Conservation (phyloP, 2,113 vertebrate genomes). For the Agelaius phoeniceus region DNA sequence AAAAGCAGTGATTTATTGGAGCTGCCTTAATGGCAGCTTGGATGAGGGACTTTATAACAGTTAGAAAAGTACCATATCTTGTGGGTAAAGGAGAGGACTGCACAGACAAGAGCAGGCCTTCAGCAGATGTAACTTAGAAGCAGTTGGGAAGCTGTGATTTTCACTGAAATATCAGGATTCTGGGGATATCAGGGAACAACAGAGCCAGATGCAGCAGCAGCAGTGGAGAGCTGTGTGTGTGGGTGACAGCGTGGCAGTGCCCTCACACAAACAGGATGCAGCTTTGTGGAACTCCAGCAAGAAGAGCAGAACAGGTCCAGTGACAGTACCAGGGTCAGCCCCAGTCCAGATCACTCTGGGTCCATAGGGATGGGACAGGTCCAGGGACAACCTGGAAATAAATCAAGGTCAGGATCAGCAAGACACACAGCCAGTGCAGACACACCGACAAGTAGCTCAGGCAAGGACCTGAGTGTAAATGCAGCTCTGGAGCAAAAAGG, state of each 20-base stretch:
- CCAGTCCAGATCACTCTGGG: not conserved
- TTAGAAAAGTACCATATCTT: not conserved
- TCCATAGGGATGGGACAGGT: not conserved
- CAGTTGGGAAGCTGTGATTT: not conserved
- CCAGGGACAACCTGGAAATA: not conserved
- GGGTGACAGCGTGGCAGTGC: not conserved
- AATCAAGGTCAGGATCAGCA: not conserved
- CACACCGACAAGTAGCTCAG: not conserved
- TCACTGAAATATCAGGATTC: no score
- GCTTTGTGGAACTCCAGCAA: not conserved
- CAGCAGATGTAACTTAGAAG: accelerated
- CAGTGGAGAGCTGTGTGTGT: accelerated
- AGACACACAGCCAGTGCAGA: not conserved
- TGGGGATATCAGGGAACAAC: not conserved
- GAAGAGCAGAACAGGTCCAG: not conserved
- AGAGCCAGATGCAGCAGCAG: no score
- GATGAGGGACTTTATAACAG: not conserved
- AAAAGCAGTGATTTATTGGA: not conserved
- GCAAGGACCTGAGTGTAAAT: not conserved
- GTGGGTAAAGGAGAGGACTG: not conserved
- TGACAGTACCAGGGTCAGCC: not conserved
- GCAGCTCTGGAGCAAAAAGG: not conserved
- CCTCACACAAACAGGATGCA: not conserved
- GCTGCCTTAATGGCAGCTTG: not conserved
- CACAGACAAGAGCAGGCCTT: not conserved